Conservation (phyloP, 2,113 vertebrate genomes). For the Megaptera novaeangliae region DNA sequence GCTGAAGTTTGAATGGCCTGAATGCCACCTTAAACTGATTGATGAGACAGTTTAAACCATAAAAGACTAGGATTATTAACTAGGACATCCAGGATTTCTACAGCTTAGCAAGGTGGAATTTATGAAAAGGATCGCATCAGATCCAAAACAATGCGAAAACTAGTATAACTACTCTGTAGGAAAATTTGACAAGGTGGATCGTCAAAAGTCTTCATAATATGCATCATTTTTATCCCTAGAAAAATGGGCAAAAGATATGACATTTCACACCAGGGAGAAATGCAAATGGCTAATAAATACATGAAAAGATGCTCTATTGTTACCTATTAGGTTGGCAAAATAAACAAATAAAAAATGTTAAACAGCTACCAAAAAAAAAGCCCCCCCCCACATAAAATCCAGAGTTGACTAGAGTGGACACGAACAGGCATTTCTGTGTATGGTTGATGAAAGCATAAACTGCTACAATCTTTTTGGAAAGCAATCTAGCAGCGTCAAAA, state of each 20-base stretch:
- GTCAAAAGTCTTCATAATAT: background rate
- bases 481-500: background rate
- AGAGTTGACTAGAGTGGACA: background rate
- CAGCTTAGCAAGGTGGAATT: background rate
- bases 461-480: background rate
- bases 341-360: background rate
- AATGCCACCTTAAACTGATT: background rate
- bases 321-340: background rate
- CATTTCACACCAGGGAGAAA: background rate
- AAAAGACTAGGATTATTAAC: background rate
- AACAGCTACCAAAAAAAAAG: background rate
- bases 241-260: background rate
- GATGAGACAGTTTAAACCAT: background rate
- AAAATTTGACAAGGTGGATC: background rate
- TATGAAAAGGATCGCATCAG: background rate
- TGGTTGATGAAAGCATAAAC: background rate
- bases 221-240: background rate
- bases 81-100: background rate
- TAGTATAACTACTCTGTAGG: background rate
- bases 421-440: background rate
- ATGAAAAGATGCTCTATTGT: background rate
- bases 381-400: background rate
- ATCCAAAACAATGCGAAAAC: background rate
- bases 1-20: background rate
- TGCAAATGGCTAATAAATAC: background rate